Base-by-base conservation (phyloP, 1,140 invertebrate species). In the Eupeodes corollae region DNA sequence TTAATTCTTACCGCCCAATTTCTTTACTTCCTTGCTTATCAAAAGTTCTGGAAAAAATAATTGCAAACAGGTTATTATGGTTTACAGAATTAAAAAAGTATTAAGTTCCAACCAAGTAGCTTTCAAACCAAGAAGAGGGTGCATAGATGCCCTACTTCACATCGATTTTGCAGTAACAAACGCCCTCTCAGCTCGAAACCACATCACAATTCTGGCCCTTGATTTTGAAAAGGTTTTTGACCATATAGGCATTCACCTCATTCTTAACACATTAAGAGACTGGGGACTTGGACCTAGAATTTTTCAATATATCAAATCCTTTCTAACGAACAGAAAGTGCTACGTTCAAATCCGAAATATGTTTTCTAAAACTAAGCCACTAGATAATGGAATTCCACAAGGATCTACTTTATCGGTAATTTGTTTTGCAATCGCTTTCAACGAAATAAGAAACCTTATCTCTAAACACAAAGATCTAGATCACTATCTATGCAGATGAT, bases 211-310 rank as follows among this genome's bases (percentile, higher is more conserved):
- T 26, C 19, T 47, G 6, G 30, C 38, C 5, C 26, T 40, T 13
- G 46, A 47, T 15, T 38, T 46, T 34, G 45, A 46, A 46, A 40
- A 46, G 26, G 15, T 35, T 6, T 46, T 46, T 21, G 34, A 46
- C 19, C 18, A 34, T n/a, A 19, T 38, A 16, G 44, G 15, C 18
- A 37, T 12, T 16, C 16, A 19, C 34, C 38, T 8, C 33, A 31
- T 44, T 2, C n/a, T 44, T 15, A 32, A 32, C 32, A 44, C 32
- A 15, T 31, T 8, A 5, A 26, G 21, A 3, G 21, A 26, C 3
- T 26, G 21, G 21, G 21, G 21, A 5, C 3, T 26, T 8, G 43
- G 43, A 3, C 43, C 43, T 26, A 46, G 3, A 46, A 46, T 19
- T 14, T 33, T 45, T 33, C n/a, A 45, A 8, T 45, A 33, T 14